Base-by-base conservation (phyloP, 2,888 invertebrate species). In the Scrobipalpa atriplicella region DNA sequence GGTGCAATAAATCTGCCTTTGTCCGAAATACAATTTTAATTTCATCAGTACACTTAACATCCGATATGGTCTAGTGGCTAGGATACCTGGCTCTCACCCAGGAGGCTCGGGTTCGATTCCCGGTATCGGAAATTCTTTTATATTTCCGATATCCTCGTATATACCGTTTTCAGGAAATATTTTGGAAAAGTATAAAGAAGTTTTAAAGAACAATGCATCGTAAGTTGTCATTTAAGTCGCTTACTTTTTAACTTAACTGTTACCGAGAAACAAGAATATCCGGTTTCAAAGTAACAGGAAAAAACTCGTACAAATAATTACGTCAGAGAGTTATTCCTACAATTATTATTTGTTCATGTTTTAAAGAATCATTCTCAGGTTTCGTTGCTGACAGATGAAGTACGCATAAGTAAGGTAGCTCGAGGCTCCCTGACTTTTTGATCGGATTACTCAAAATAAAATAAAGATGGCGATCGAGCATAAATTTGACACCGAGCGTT, bases 41-140 rank as follows among this genome's bases (percentile, higher is more conserved):
- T 61, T 61, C 29, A 16, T 11, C 19, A 18, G 0, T n/a, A 8
- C 5, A 10, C 9, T 7, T 47, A 76, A 2, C 2, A 83, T 93
- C 93, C 93, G 92, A 91, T 94, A 94, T 93, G 93, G 93, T 93
- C 93, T 94, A 93, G 93, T 93, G 93, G 93, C 90, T 93, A 93
- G 93, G 93, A 93, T 93, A 93, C 90, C 93, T 93, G 93, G 93
- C 86, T 93, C 86, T 94, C 93, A 93, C 91, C 93, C 92, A 92
- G 93, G 90, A 93, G 93, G 93, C 93, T 92, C 93, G 93, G 93
- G 93, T 94, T 94, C 93, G 93, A 93, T 93, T 93, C 93, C 93
- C 93, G 93, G 93, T 93, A 94, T 90, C 92, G 93, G 93, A 94
- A 91, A 18, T 2, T 43, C 21, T 2, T 43, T 41, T 66, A 65